These are phyloP conservation scores for Brenthis daphne DNA, from an alignment of 2,888 invertebrate genomes.

Conservation along the genomic window DNA sequence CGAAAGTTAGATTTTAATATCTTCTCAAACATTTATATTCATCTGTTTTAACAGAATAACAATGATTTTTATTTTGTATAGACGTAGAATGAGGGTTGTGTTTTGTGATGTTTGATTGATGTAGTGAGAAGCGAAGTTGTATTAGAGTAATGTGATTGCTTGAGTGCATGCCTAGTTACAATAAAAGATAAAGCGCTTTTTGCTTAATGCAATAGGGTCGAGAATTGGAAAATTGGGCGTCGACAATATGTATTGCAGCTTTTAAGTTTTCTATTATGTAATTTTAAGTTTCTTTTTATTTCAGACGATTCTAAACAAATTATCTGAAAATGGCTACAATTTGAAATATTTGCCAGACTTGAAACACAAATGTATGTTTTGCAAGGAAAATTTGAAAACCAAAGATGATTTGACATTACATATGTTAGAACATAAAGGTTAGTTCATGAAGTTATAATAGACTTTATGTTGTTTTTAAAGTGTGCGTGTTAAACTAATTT, in stretches of 20 bases:
- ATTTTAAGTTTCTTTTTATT: slow-evolving; percentile 40
- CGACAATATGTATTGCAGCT: too few species aligned
- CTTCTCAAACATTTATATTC: too few species aligned
- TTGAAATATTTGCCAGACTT: slow-evolving; percentile 55
- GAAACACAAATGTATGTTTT: slow-evolving; percentile 60
- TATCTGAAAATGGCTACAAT: slow-evolving; percentile 65
- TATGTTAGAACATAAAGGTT: slow-evolving; percentile 63
- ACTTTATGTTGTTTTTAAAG: background rate
- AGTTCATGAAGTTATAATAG: slow-evolving; percentile 4
- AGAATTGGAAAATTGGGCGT: too few species aligned
- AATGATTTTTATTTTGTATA: too few species aligned
- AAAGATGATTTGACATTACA: slow-evolving; percentile 64
- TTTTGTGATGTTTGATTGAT: too few species aligned
- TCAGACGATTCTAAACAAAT: slow-evolving; percentile 64
- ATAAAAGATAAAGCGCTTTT: background rate
- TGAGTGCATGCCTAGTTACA: too few species aligned
- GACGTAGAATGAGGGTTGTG: too few species aligned
- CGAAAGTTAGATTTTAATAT: too few species aligned
- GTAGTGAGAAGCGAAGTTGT: too few species aligned
- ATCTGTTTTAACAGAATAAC: too few species aligned
- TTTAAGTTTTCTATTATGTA: background rate
- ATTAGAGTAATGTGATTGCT: too few species aligned
- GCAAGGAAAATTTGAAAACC: slow-evolving; percentile 59
- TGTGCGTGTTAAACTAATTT: slow-evolving; percentile 2
- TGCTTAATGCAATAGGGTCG: background rate